Evolutionary conservation across 2,113 vertebrate species (phyloP).

Genomic region (Nibea albiflora): DNA sequence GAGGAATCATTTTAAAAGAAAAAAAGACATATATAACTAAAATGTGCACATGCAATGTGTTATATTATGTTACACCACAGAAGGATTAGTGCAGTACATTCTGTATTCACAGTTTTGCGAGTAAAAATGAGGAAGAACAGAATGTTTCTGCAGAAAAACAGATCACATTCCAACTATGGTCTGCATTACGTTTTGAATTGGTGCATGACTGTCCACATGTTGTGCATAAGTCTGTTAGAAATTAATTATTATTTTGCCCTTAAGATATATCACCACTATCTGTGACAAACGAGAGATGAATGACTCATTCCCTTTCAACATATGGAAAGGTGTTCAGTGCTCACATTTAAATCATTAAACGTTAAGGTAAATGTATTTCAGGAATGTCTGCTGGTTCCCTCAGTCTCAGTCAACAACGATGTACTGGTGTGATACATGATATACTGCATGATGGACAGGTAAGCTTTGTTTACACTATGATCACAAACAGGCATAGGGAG

Average conservation of each 20-base stretch:
- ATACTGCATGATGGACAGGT: too few species aligned
- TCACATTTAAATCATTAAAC: too few species aligned
- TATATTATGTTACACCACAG: not conserved
- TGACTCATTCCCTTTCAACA: not conserved
- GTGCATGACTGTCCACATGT: slow-evolving; percentile 11
- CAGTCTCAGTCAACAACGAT: too few species aligned
- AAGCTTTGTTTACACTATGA: too few species aligned
- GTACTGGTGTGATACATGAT: too few species aligned
- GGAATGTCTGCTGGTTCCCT: too few species aligned
- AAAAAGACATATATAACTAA: slow-evolving; percentile 6
- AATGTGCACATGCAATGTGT: not conserved
- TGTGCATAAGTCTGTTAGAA: not conserved
- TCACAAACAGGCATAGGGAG: too few species aligned
- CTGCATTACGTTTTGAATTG: slow-evolving; percentile 3
- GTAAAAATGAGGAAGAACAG: not conserved
- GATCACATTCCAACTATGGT: not conserved
- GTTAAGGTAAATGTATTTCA: too few species aligned
- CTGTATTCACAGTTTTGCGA: not conserved
- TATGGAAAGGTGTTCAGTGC: too few species aligned
- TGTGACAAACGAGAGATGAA: not conserved
- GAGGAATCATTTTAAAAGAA: slow-evolving; percentile 20
- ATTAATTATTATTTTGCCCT: slow-evolving; percentile 26
- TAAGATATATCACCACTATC: not conserved
- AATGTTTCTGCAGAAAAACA: not conserved
- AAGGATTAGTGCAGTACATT: not conserved